Evolutionary conservation across 2,113 vertebrate genomes (phyloP).

Genomic region (Myrmecophaga tridactyla): DNA sequence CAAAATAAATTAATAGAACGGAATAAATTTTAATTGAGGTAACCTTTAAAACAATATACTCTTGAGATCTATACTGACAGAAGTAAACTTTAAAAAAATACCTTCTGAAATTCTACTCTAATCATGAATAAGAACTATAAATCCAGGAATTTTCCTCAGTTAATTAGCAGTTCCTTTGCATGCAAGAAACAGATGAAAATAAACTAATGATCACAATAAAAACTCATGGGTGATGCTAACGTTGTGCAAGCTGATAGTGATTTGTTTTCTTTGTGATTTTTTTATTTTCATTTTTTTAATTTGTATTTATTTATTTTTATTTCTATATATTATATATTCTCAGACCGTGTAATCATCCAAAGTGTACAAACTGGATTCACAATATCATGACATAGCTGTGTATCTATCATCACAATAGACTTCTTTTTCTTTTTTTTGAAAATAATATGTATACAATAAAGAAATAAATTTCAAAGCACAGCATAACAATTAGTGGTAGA

Average conservation of each 20-base stretch:
- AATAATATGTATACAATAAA: too few species aligned
- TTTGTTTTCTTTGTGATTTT: not conserved
- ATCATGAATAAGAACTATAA: not conserved
- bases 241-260: not conserved
- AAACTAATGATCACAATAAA: not conserved
- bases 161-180: not conserved
- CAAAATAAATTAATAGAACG: conserved; percentile 29
- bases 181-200: not conserved
- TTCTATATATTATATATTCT: too few species aligned
- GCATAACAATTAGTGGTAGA: too few species aligned
- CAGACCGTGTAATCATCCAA: too few species aligned
- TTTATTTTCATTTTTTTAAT: too few species aligned
- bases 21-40: conserved; percentile 42
- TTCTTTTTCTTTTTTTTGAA: too few species aligned
- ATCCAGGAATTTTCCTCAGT: not conserved
- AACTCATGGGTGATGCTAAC: not conserved
- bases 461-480: too few species aligned
- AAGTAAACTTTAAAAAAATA: not conserved
- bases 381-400: too few species aligned
- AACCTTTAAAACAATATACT: not conserved
- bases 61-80: not conserved
- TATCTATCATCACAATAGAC: too few species aligned
- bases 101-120: not conserved
- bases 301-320: too few species aligned
- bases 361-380: too few species aligned